Evolutionary conservation across 2,797 vertebrate genomes (phyloP).

Genomic region (Nannoperca obscura): DNA sequence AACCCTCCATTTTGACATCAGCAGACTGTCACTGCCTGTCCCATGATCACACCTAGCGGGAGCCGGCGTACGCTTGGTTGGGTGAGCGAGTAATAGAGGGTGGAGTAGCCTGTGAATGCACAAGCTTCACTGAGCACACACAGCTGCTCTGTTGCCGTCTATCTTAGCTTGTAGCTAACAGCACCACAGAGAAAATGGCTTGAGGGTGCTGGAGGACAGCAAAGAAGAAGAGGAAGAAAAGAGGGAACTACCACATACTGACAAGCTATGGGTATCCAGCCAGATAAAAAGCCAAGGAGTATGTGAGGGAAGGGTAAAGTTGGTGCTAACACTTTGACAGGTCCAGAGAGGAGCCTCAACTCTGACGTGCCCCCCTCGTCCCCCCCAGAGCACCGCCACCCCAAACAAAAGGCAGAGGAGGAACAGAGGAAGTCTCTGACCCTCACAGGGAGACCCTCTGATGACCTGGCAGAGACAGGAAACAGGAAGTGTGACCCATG

Average conservation of each 20-base stretch:
- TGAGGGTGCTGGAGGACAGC: neutral
- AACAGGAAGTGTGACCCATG: constrained; percentile 87
- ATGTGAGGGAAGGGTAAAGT: constrained; percentile 46
- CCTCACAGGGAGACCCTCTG: constrained; percentile 82
- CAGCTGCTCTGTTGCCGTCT: constrained; percentile 1
- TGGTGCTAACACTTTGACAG: constrained; percentile 63
- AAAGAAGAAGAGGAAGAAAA: neutral
- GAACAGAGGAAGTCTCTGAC: constrained; percentile 79
- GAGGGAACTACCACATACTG: neutral
- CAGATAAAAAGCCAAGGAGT: constrained; percentile 35
- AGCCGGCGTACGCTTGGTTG: neutral
- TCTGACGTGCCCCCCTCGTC: constrained; percentile 26
- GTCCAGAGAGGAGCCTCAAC: constrained; percentile 61
- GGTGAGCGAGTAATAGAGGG: neutral
- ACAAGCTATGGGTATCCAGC: constrained; percentile 12
- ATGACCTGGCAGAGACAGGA: constrained; percentile 85
- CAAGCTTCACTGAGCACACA: neutral
- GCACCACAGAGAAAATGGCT: neutral
- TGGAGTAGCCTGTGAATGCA: constrained; percentile 23
- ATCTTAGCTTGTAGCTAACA: neutral
- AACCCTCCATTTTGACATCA: constrained; percentile 60
- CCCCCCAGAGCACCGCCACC: constrained; percentile 28
- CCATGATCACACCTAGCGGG: constrained; percentile 70
- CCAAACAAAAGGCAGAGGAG: constrained; percentile 79
- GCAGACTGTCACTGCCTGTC: constrained; percentile 61